Base-by-base conservation (phyloP, 2,113 vertebrate genomes). In the Tinamus guttatus region DNA sequence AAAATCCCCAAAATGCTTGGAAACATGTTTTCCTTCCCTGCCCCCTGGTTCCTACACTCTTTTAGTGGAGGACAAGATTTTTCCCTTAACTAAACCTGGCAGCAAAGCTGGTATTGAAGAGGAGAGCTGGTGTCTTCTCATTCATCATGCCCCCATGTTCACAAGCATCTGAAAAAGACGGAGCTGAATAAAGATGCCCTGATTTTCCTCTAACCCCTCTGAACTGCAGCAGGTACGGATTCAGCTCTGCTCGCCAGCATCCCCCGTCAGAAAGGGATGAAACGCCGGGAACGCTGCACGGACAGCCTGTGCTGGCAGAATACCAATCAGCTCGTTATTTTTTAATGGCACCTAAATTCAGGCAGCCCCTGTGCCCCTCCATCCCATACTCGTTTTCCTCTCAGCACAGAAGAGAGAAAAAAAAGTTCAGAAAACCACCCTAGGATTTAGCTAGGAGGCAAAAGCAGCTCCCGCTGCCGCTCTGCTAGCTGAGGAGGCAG, bases 151-250 rank as follows among this genome's bases (percentile, higher is more conserved):
- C 45, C 40, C 58, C 49, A 19, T 32, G 1, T 17, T 51, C 43
- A 9, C 54, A 86, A 70, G 51, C 95, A 83, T 10, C 40, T 3
- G 5, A 85, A 38, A 89, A 79, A 89, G 19, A 16, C 85, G 62
- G 87, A 69, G 38, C 62, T 65, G 78, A 82, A 94, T 69, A 67
- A 89, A 96, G 85, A 43, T 2, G 28, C 13, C 59, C 63, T 62
- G 34, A 13, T 80, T 87, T 91, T 30, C 43, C 73, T 58, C 63
- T 75, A 76, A 59, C 13, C 47, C 34, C 34, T 11, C 81, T 49
- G 47, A 91, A 73, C 9, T 28, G 27, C 49, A 13, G 36, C 1
- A 2, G 67, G n/a, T 59, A n/a, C 4, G 30, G 78, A 68, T 43
- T 58, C 60, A 63, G 73, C 25, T 15, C 74, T 89, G 41, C 78